Conservation (phyloP, 2,888 invertebrate species). For the Diloba caeruleocephala region DNA sequence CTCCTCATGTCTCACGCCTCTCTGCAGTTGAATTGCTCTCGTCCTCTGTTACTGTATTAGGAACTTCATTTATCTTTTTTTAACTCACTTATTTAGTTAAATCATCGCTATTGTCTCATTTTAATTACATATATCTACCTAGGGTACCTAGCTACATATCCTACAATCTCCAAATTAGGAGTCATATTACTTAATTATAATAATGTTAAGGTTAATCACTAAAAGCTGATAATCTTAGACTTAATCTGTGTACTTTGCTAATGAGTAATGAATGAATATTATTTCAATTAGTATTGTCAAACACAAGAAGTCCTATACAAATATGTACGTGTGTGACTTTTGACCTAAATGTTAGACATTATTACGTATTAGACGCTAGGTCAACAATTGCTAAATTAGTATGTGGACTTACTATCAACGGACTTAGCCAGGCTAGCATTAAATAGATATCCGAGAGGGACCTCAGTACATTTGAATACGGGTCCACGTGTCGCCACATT, state of each 20-base stretch:
- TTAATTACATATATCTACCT: no score
- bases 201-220: not conserved
- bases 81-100: no score
- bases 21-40: no score
- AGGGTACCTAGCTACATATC: not conserved
- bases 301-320: conserved; percentile 15
- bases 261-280: conserved; percentile 8
- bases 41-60: no score
- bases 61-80: no score
- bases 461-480: no score
- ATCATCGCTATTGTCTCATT: no score
- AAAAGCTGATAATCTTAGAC: not conserved
- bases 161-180: conserved; percentile 4
- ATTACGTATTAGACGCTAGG: not conserved
- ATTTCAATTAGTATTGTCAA: conserved; percentile 11
- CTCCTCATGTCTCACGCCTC: no score
- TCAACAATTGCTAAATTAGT: conserved; percentile 15
- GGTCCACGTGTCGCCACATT: no score
- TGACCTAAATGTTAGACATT: conserved; percentile 28
- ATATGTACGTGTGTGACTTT: not conserved
- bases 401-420: conserved; percentile 8
- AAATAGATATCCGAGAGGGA: no score
- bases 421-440: conserved; percentile 10
- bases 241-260: not conserved
- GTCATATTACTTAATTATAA: not conserved